phyloP scores from a whole-genome alignment of 2,888 invertebrate species.

The Phragmatobia fuliginosa region DNA sequence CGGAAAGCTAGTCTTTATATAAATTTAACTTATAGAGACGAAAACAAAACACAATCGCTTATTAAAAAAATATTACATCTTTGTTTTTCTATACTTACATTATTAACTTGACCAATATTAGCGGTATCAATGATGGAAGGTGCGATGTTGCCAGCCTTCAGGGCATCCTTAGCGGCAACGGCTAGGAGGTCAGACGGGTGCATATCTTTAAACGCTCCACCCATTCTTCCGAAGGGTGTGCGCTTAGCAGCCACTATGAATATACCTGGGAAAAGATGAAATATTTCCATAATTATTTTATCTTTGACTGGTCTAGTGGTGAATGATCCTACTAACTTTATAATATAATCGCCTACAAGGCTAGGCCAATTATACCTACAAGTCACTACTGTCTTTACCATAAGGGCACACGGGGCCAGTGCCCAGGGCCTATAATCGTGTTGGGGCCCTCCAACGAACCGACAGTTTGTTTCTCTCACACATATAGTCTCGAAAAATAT shows the following conservation, averaged over 20 bases:
- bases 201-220: conserved; percentile 91
- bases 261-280: conserved; percentile 86
- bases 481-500: too few relatives aligned
- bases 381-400: too few relatives aligned
- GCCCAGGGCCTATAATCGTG: too few relatives aligned
- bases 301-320: neutral
- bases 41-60: neutral
- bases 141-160: conserved; percentile 91
- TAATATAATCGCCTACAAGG: too few relatives aligned
- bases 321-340: too few relatives aligned
- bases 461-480: too few relatives aligned
- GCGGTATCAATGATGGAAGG: conserved; percentile 95
- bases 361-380: too few relatives aligned
- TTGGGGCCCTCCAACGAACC: too few relatives aligned
- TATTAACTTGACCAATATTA: conserved; percentile 94
- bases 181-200: conserved; percentile 92
- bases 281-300: neutral
- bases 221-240: conserved; percentile 98
- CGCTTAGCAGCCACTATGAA: conserved; percentile 98
- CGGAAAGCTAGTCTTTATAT: too few relatives aligned
- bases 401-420: too few relatives aligned
- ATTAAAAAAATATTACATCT: too few relatives aligned
- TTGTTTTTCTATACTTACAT: conserved; percentile 77
- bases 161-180: conserved; percentile 92
- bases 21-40: too few relatives aligned